Evolutionary conservation across 2,888 invertebrate species (phyloP).

Genomic region (Fabriciana adippe): DNA sequence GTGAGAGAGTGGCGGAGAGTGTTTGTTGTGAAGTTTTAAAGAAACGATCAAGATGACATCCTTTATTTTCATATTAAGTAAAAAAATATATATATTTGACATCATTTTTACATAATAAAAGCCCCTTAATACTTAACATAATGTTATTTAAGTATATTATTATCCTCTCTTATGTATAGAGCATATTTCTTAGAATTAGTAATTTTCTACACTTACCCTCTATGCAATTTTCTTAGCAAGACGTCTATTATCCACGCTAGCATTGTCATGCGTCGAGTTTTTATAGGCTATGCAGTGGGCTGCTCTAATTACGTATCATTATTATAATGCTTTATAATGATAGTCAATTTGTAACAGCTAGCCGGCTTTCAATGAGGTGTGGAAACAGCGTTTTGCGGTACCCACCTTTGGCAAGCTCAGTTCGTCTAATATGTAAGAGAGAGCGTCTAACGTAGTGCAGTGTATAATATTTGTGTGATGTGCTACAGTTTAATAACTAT

Average conservation of each 20-base stretch:
- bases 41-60: no score
- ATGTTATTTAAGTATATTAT: no score
- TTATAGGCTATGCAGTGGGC: constrained; percentile 55
- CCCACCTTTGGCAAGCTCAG: constrained; percentile 36
- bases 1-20: no score
- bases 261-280: constrained; percentile 45
- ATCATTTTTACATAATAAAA: no score
- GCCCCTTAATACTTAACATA: no score
- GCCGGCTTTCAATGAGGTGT: constrained; percentile 75
- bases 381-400: constrained; percentile 75
- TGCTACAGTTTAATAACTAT: no score
- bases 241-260: constrained; percentile 26
- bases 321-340: constrained; percentile 75
- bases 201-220: background rate
- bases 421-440: constrained; percentile 11
- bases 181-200: background rate
- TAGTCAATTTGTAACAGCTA: constrained; percentile 71
- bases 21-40: no score
- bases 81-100: no score
- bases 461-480: no score
- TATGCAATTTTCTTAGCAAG: constrained; percentile 15
- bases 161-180: background rate
- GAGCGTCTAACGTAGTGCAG: background rate
- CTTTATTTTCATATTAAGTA: no score
- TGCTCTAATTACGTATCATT: constrained; percentile 76